A percentile compares a stretch with the other conserved stretches of the same genome.
These are phyloP conservation scores for Rhagium mordax DNA, from an alignment of 2,888 invertebrate genomes.

Conservation along the genomic window DNA sequence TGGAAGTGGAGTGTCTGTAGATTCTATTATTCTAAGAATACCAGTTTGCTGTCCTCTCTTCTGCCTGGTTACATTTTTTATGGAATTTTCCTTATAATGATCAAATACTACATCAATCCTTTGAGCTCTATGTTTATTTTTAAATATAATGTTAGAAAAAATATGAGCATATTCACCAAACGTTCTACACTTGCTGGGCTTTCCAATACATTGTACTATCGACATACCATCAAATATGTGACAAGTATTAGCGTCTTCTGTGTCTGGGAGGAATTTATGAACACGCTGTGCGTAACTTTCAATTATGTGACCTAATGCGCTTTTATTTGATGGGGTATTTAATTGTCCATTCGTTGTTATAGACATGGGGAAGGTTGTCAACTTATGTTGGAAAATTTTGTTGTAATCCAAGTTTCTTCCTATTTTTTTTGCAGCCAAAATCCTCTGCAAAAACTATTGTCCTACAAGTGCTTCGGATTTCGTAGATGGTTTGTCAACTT, in stretches of 20 bases:
- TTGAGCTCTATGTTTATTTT: not conserved
- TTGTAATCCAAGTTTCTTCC: slow-evolving; percentile 1
- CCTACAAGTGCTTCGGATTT: not conserved
- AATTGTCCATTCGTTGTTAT: not conserved
- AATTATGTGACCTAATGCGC: not conserved
- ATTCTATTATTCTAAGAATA: no score
- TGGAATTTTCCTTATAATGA: not conserved
- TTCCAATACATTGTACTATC: not conserved
- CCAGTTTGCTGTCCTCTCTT: not conserved
- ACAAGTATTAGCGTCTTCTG: not conserved
- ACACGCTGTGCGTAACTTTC: not conserved
- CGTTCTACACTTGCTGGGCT: not conserved
- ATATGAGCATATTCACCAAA: not conserved
- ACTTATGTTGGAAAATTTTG: not conserved
- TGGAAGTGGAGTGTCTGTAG: not conserved
- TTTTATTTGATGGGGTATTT: not conserved
- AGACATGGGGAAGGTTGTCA: slow-evolving; percentile 1
- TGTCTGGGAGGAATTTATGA: not conserved
- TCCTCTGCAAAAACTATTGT: not conserved
- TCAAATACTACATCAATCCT: not conserved
- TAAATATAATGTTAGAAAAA: not conserved
- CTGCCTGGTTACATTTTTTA: not conserved
- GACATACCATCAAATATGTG: slow-evolving; percentile 5
- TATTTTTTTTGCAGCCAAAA: slow-evolving; percentile 5
- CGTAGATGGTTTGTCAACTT: not conserved